Evolutionary conservation across 2,113 vertebrate genomes (phyloP), one percentile per base, ranked within the genome.

Genomic region (Callaeas wilsoni): DNA sequence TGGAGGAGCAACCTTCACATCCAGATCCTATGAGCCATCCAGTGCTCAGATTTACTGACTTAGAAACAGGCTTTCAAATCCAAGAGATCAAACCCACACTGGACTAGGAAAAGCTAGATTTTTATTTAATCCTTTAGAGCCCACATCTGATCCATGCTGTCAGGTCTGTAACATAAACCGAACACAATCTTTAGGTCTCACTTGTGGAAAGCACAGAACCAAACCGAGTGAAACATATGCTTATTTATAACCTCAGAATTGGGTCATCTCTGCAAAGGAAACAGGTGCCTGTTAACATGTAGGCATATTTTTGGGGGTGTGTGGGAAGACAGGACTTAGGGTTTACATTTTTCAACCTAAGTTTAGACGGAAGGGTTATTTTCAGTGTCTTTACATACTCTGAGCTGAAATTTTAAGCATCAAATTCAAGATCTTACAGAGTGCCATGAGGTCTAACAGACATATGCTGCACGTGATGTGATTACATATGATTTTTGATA

Each of bases 321-420:
- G 96, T 67, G 35, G 88, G 94, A 97, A 90, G 93, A 67, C 5
- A 42, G 39, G 57, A 94, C 62, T 71, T 41, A 92, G 46, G 16
- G 46, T 73, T 94, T 74, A 55, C 5, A 64, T 74, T 93, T 92
- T 86, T 63, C 57, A 78, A 10, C 5, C 35, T 73, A 78, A 76
- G 6, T 86, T 88, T 83, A 92, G 62, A 73, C 15, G 37, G 23
- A 90, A 64, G 6, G 20, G 49, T 57, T 92, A 76, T 97, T 94
- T 93, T 33, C 39, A 39, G 59, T 29, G 35, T 42, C 23, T 79
- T 84, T 42, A 65, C 8, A 49, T 60, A 50, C 17, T 73, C 44
- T 25, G 27, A 85, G 69, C 20, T 65, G 59, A 81, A 80, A 86
- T 67, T 59, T 92, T 86, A 84, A 84, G 37, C 35, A 90, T 35